Evolutionary conservation across 2,113 vertebrate species (phyloP).

Genomic region (Pimephales promelas): DNA sequence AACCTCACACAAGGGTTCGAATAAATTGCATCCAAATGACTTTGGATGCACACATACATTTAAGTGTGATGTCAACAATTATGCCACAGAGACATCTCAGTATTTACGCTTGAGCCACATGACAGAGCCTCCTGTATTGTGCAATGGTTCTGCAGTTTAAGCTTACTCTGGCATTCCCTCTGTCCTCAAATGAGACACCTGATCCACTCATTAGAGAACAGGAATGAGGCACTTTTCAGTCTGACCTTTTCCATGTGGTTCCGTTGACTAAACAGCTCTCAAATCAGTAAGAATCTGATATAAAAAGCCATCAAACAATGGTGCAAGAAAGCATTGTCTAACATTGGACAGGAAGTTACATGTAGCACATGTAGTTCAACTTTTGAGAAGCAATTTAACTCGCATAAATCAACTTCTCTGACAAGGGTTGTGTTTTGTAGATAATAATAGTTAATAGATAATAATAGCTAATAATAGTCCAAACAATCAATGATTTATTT

Average conservation of each 20-base stretch:
- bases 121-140: background rate
- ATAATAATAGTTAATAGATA: too few species aligned
- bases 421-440: background rate
- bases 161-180: background rate
- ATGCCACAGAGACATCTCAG: conserved; percentile 20
- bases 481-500: background rate
- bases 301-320: conserved; percentile 48
- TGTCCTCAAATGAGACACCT: conserved; percentile 2
- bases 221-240: background rate
- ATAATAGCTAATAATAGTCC: too few species aligned
- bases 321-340: conserved; percentile 8
- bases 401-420: background rate
- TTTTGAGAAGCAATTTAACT: background rate
- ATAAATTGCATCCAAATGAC: conserved; percentile 15
- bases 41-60: conserved; percentile 1
- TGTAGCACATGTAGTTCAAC: background rate
- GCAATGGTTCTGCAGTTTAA: background rate
- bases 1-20: conserved; percentile 23
- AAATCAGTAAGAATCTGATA: conserved; percentile 47
- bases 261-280: background rate
- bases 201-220: conserved; percentile 7
- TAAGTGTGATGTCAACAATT: conserved; percentile 8
- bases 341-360: background rate
- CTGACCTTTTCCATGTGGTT: background rate
- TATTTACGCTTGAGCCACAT: background rate